Percentiles rank a stretch among this genome's conserved stretches.
Evolutionary conservation across 2,797 vertebrate genomes (phyloP).

Genomic region (Ficedula albicollis): DNA sequence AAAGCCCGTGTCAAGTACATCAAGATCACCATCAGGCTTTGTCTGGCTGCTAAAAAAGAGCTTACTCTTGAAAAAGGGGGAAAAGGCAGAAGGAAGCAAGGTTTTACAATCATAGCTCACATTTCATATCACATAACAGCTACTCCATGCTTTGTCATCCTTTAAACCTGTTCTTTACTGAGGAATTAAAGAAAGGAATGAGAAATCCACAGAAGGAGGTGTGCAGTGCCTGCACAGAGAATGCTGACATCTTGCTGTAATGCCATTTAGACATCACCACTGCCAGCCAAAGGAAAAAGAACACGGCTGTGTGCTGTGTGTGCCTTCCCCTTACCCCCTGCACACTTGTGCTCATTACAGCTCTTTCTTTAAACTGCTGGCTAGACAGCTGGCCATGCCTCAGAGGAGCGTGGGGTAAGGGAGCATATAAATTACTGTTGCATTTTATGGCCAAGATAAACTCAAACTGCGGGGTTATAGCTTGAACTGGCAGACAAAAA

Average conservation of each 20-base stretch:
- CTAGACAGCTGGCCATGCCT: slow-evolving; percentile 78
- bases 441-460: slow-evolving; percentile 79
- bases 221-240: neutral
- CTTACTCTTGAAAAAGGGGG: neutral
- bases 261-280: slow-evolving; percentile 45
- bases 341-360: slow-evolving; percentile 56
- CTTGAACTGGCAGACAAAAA: slow-evolving; percentile 62
- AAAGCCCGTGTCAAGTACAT: slow-evolving; percentile 37
- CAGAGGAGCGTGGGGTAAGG: slow-evolving; percentile 62
- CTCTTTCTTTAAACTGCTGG: slow-evolving; percentile 77
- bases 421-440: slow-evolving; percentile 78
- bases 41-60: slow-evolving; percentile 43
- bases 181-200: slow-evolving; percentile 46
- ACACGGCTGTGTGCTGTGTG: neutral
- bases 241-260: slow-evolving; percentile 40
- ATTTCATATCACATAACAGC: neutral
- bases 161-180: slow-evolving; percentile 25
- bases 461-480: slow-evolving; percentile 73
- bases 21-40: slow-evolving; percentile 57
- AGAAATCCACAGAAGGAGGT: slow-evolving; percentile 11
- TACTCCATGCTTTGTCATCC: slow-evolving; percentile 6
- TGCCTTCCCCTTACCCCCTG: slow-evolving; percentile 13
- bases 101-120: slow-evolving; percentile 6
- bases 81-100: neutral
- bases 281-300: slow-evolving; percentile 49